Evolutionary conservation across 1,140 invertebrate species (phyloP).

Genomic region (Drosophila sp.): DNA sequence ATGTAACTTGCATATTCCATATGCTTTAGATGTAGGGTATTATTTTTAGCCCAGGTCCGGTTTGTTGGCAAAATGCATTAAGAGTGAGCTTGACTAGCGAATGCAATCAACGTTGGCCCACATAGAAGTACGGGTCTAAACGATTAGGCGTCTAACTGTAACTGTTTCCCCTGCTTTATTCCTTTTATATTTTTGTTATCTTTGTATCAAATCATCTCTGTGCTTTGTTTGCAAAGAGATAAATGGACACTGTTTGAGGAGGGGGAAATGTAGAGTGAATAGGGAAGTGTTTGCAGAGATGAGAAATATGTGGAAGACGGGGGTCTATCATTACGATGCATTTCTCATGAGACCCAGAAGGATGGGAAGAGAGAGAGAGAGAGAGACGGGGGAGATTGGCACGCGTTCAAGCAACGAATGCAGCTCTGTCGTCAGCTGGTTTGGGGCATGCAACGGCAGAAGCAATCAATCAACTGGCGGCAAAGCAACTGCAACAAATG

Average conservation of each 20-base stretch:
- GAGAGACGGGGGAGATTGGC: constrained; percentile 14
- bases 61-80: constrained; percentile 8
- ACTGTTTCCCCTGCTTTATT: constrained; percentile 7
- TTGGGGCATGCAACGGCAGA: constrained; percentile 4
- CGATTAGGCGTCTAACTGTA: constrained; percentile 8
- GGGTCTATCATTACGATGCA: not conserved
- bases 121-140: constrained; percentile 2
- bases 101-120: constrained; percentile 24
- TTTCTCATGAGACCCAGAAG: not conserved
- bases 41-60: constrained; percentile 4
- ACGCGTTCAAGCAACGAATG: constrained; percentile 40
- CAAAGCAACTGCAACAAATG: constrained; percentile 7
- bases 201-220: constrained; percentile 55
- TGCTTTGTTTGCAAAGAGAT: constrained; percentile 57
- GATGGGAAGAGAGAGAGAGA: not conserved
- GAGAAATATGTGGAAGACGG: not conserved
- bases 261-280: not conserved
- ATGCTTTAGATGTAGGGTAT: not conserved
- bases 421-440: constrained; percentile 21
- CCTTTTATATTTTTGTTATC: constrained; percentile 3
- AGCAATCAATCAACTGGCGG: constrained; percentile 64
- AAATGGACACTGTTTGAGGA: constrained; percentile 52
- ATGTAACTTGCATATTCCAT: not conserved
- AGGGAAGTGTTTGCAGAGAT: constrained; percentile 1
- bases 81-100: constrained; percentile 8